Conservation (phyloP, 1,140 invertebrate species). For the Euwallacea similis region DNA sequence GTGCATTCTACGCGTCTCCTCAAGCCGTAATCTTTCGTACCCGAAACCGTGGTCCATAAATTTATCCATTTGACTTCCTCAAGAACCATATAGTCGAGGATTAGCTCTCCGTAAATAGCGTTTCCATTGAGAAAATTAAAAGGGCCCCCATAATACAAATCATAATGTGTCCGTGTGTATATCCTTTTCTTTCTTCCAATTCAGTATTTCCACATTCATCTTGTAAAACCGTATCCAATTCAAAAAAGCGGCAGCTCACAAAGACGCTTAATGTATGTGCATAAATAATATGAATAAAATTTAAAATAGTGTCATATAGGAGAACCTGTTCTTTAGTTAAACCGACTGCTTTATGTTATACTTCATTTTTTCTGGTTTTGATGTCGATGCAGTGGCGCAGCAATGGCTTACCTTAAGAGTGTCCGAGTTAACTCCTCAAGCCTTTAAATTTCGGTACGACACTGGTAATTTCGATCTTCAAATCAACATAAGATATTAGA, state of each 20-base stretch:
- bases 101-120: constrained; percentile 23
- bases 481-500: no score
- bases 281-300: constrained; percentile 46
- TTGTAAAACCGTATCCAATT: constrained; percentile 42
- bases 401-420: no score
- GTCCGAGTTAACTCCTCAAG: no score
- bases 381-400: not conserved
- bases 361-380: constrained; percentile 36
- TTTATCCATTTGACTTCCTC: constrained; percentile 29
- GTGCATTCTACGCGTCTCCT: no score
- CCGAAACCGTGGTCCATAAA: constrained; percentile 11
- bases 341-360: constrained; percentile 40
- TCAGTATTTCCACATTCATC: constrained; percentile 42
- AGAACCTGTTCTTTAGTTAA: constrained; percentile 41
- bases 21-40: no score
- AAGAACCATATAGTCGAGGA: constrained; percentile 30
- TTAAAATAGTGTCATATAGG: constrained; percentile 43
- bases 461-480: no score
- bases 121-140: constrained; percentile 32
- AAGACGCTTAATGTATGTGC: constrained; percentile 43
- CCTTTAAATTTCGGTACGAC: no score
- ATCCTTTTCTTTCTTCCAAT: constrained; percentile 39
- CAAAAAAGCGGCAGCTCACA: constrained; percentile 42
- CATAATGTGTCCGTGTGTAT: constrained; percentile 43
- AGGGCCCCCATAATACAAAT: constrained; percentile 38